Base-by-base conservation (phyloP, 64 coral and sea anemone species). In the Stichodactyla mertensii region DNA sequence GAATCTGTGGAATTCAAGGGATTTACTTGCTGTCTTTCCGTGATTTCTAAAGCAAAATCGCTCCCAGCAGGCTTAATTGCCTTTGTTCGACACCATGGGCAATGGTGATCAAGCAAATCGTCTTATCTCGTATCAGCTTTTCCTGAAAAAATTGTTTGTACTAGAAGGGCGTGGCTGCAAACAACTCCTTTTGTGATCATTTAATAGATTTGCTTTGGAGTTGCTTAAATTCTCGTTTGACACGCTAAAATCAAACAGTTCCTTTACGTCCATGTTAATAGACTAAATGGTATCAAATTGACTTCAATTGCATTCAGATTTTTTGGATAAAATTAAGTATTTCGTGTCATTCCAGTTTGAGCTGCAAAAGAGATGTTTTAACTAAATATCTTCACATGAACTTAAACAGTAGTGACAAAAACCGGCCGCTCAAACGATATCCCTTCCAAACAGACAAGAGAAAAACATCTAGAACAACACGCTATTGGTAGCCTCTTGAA, bases 41-140 rank as follows among this genome's bases (percentile, higher is more conserved):
- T 74, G 69, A 74, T 74, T 74, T 74, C 69, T 74, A 28, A 74
- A 74, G 69, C 69, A 4, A 74, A 74, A 74, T 74, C 69, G 69
- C 27, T 74, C 69, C 11, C 36, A 45, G 11, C 27, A n/a, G 24
- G 12, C 69, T 74, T 74, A 31, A 74, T 74, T 74, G 69, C 24
- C 69, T 74, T 74, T 74, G 69, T 74, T 74, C 12, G 5, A 23
- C 24, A 74, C 69, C 69, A 74, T 26, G 69, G 24, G n/a, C 27
- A 26, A 74, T 31, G n/a, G 10, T 74, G n/a, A 31, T 74, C n/a
- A 31, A 11, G 11, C 23, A 26, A 31, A 31, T 13, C 24, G 69
- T 26, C 69, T 74, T 31, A 74, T 74, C 69, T 74, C 27, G 69
- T 74, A 11, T 74, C 4, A 74, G 24, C 69, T 31, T 74, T 74